A percentile compares a stretch with the other conserved stretches of the same genome.
phyloP scores from a whole-genome alignment of 2,888 invertebrate genomes.

The Ptilodon capucinus region DNA sequence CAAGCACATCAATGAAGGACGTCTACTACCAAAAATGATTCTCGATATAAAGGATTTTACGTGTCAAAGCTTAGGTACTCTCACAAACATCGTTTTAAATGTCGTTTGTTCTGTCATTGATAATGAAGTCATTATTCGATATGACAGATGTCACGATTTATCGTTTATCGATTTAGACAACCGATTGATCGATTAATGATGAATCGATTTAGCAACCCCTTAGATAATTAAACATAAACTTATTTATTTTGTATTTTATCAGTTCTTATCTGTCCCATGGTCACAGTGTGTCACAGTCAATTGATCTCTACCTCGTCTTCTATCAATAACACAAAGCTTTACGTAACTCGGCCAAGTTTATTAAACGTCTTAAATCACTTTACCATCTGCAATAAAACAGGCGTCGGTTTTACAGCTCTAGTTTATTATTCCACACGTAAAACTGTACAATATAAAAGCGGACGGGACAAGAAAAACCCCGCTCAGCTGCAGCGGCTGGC shows the following conservation, averaged over 20 bases:
- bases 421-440: not conserved
- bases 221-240: too few relatives aligned
- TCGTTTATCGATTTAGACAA: too few relatives aligned
- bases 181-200: too few relatives aligned
- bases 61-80: too few relatives aligned
- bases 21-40: too few relatives aligned
- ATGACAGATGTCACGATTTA: too few relatives aligned
- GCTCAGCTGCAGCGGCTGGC: not conserved
- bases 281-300: not conserved
- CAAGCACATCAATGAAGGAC: not conserved
- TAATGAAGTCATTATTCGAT: too few relatives aligned
- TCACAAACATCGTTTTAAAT: too few relatives aligned
- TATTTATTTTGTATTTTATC: too few relatives aligned
- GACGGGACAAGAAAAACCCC: not conserved
- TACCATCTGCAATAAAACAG: not conserved
- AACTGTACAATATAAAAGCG: not conserved
- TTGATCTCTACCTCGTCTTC: not conserved
- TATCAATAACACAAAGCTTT: not conserved
- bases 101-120: too few relatives aligned
- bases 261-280: too few relatives aligned
- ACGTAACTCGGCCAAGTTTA: not conserved
- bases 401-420: not conserved
- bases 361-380: not conserved
- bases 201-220: too few relatives aligned
- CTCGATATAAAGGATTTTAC: not conserved